These are phyloP conservation scores for Tokudaia muenninki DNA, from an alignment of 2,797 vertebrate genomes.

Conservation along the genomic window DNA sequence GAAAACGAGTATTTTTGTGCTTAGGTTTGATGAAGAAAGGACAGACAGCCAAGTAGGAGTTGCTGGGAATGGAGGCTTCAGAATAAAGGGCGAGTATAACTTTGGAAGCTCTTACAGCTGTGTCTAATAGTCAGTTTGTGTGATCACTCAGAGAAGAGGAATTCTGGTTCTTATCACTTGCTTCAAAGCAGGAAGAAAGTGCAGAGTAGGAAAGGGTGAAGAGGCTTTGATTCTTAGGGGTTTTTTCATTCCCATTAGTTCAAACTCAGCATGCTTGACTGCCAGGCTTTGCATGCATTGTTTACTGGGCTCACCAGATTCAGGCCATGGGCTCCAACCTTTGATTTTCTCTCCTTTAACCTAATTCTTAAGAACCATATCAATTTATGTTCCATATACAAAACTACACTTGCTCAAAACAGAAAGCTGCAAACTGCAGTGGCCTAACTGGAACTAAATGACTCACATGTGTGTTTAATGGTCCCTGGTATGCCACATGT, in stretches of 20 bases:
- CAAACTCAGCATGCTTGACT: neutral
- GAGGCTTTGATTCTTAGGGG: neutral
- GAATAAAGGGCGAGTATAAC: neutral
- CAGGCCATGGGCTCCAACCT: neutral
- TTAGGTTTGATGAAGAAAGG: neutral
- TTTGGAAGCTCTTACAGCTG: neutral
- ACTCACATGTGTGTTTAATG: conserved; percentile 60
- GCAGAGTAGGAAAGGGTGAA: neutral
- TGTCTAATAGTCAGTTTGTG: neutral
- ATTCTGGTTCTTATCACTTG: neutral
- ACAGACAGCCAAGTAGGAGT: neutral
- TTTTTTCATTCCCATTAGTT: neutral
- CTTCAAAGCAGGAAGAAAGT: neutral
- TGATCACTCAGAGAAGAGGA: too few relatives aligned
- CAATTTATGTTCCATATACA: neutral
- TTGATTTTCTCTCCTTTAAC: conserved; percentile 26
- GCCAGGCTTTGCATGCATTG: neutral
- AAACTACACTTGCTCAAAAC: conserved; percentile 38
- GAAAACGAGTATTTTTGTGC: neutral
- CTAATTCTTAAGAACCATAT: conserved; percentile 56
- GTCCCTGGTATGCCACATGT: conserved; percentile 24
- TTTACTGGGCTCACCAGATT: neutral
- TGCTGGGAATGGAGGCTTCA: neutral
- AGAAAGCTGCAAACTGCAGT: conserved; percentile 17
- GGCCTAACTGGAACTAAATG: conserved; percentile 52